Conservation (phyloP, 2,888 invertebrate genomes). For the Eupeodes luniger region DNA sequence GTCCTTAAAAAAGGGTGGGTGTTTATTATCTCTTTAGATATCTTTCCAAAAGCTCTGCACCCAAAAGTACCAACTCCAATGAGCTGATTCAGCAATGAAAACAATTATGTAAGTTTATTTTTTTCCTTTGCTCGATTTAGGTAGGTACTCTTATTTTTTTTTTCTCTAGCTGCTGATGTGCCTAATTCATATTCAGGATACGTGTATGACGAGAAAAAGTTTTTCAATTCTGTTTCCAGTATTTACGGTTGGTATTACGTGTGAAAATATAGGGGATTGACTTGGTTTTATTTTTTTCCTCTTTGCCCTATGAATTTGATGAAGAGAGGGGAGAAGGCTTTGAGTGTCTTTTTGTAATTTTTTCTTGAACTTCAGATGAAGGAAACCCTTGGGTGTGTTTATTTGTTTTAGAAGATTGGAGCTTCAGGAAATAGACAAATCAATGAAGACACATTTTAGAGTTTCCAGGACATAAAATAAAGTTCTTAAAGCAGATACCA, state of each 20-base stretch:
- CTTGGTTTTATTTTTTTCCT: conserved; percentile 57
- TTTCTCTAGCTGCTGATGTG: not conserved
- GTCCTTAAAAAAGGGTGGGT: conserved; percentile 23
- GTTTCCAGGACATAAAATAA: not conserved
- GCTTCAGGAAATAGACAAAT: not conserved
- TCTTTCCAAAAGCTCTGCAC: conserved; percentile 32
- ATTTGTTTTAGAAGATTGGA: too few species aligned
- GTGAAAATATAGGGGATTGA: conserved; percentile 67
- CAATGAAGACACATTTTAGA: not conserved
- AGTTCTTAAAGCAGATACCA: too few species aligned
- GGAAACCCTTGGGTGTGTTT: conserved; percentile 16
- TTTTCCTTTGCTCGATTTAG: not conserved
- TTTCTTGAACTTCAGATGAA: not conserved
- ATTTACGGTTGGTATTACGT: conserved; percentile 75
- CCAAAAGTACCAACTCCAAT: not conserved
- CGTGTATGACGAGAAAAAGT: conserved; percentile 72
- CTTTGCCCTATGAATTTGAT: not conserved
- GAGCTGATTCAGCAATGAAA: conserved; percentile 55
- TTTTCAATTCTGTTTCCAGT: conserved; percentile 74
- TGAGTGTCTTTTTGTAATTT: conserved; percentile 22
- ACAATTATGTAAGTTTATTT: conserved; percentile 51
- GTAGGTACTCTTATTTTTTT: not conserved
- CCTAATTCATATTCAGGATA: conserved; percentile 74
- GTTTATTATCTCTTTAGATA: conserved; percentile 63
- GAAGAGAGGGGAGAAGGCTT: not conserved